phyloP scores from a whole-genome alignment of 2,888 invertebrate species.

The Torymus aiolomorphi region DNA sequence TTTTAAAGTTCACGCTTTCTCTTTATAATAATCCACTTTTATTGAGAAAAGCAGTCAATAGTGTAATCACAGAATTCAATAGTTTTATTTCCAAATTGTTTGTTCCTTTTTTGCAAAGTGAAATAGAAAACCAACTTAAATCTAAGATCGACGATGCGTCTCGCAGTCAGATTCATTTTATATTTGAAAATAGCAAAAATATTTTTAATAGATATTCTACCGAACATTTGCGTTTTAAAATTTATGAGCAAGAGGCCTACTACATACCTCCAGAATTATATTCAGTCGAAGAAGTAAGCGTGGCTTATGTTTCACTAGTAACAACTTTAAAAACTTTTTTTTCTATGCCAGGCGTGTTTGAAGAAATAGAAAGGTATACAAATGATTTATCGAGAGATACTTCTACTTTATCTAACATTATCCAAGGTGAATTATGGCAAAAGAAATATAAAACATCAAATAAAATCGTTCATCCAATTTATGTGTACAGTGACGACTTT shows the following conservation, averaged over 20 bases:
- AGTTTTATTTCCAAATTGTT: background rate
- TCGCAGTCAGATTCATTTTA: slow-evolving; percentile 24
- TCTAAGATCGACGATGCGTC: background rate
- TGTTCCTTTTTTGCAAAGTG: background rate
- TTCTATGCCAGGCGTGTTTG: slow-evolving; percentile 40
- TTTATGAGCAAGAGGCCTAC: slow-evolving; percentile 23
- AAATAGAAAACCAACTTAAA: background rate
- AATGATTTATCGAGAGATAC: slow-evolving; percentile 31
- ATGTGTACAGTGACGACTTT: slow-evolving; percentile 47
- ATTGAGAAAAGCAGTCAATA: slow-evolving; percentile 47
- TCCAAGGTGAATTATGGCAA: no score
- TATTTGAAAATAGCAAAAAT: slow-evolving; percentile 34
- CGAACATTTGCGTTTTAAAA: slow-evolving; percentile 45
- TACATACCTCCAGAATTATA: slow-evolving; percentile 38
- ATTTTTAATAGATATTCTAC: slow-evolving; percentile 31
- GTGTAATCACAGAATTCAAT: slow-evolving; percentile 27
- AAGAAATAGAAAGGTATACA: slow-evolving; percentile 36
- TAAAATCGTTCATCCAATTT: slow-evolving; percentile 41
- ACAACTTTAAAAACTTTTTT: background rate
- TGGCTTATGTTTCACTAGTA: background rate
- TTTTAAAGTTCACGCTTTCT: slow-evolving; percentile 39
- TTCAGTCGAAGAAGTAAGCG: background rate
- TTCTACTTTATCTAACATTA: slow-evolving; percentile 34
- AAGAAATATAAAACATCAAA: slow-evolving; percentile 28
- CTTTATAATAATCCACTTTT: slow-evolving; percentile 45